Base-by-base conservation (phyloP, 2,113 vertebrate species). In the Crotalus viridis region DNA sequence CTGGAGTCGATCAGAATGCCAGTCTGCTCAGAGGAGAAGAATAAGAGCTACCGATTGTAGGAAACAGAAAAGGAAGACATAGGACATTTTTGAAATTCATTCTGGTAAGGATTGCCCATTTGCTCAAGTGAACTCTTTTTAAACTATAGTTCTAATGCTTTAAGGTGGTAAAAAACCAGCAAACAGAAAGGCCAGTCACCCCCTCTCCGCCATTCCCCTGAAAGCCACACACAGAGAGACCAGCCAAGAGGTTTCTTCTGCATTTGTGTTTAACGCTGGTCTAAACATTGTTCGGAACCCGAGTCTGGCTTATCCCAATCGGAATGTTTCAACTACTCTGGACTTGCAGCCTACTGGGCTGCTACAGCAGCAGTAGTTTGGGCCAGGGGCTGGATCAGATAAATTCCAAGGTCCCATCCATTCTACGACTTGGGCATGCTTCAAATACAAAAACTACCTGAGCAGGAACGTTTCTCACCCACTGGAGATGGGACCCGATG, bases 401-500 rank as follows among this genome's bases (percentile, higher is more conserved):
- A 21, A 81, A 21, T 21, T 9, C 74, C 7, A 81, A 9, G 33
- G 17, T 81, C 74, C 33, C 74, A 43, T 81, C 33, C 33, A 4
- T 22, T 21, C 74, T 19, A 21, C 0, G 17, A 21, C 33, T 39
- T 21, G 33, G 33, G 7, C 33, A 43, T 21, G 33, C 33, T 43
- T 21, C 74, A 81, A 17, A 21, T 21, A 43, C 74, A 10, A 17
- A 81, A 81, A 21, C 74, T 43, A 39, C 74, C 74, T 28, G 51
- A 52, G 0, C 43, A 51, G 19, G 81, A 1, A 0, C 28, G 7
- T 56, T 51, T 0, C 92, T 94, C 86, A 98, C 99, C 99, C 90
- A 98, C 93, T 93, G 98, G 97, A 59, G 98, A 98, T 3, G 98
- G 98, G 96, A 99, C 97, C 74, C 98, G 97, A 13, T 98, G 97